These are phyloP conservation scores for Andrena flavipes DNA, from an alignment of 2,888 invertebrate genomes.

Conservation along the genomic window DNA sequence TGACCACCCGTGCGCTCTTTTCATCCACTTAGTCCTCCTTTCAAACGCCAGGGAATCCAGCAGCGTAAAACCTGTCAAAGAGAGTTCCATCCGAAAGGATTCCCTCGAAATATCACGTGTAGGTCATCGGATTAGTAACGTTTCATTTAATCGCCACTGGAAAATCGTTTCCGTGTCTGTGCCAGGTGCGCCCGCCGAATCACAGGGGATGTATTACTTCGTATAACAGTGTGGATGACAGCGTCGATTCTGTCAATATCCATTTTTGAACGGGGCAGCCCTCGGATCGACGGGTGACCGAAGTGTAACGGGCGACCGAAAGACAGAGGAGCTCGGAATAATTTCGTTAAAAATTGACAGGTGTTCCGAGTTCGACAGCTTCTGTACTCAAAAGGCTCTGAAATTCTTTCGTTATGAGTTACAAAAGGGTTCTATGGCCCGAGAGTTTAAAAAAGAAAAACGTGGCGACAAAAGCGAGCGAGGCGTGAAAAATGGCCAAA, in stretches of 20 bases:
- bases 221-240: conserved; percentile 37
- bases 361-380: no score
- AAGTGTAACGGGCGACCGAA: not conserved
- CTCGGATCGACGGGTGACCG: conserved; percentile 30
- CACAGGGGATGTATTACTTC: conserved; percentile 13
- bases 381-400: not conserved
- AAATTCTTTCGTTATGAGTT: not conserved
- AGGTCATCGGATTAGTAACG: conserved; percentile 46
- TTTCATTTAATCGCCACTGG: conserved; percentile 21
- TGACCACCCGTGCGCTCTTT: not conserved
- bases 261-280: conserved; percentile 30
- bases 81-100: not conserved
- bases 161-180: conserved; percentile 33
- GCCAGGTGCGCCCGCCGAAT: conserved; percentile 41
- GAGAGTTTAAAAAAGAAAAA: not conserved
- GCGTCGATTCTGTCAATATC: conserved; percentile 41
- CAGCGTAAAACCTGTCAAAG: not conserved
- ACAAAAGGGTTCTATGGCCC: not conserved
- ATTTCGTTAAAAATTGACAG: not conserved
- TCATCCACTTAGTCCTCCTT: not conserved
- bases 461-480: not conserved
- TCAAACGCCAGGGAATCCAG: not conserved
- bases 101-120: not conserved
- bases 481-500: conserved; percentile 7
- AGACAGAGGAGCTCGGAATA: not conserved